Evolutionary conservation across 2,888 invertebrate species (phyloP), one percentile per base, ranked within the genome.

Genomic region (Dorcus hopei): DNA sequence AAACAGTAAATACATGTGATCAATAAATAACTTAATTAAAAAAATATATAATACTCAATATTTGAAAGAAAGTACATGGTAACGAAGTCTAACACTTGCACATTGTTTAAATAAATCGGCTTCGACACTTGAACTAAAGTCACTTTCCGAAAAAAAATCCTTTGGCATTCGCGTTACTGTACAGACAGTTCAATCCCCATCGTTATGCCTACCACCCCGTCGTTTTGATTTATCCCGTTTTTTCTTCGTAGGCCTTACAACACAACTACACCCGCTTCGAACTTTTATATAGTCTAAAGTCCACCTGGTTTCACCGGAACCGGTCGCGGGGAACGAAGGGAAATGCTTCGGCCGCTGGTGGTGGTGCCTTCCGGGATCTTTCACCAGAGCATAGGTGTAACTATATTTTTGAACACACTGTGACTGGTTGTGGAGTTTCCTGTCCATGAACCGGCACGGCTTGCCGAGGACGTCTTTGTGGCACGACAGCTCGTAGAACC

Each of bases 261-360:
- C 88, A 79, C 94, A 94, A 72, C 90, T 87, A 80, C 94, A 94
- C 41, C 93, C 94, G 67, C 90, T 90, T 58, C 92, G 83, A 61
- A 94, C 87, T 70, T 84, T 82, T 70, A 94, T 90, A 79, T 92
- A 91, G 80, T 93, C 93, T 79, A 93, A 81, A 61, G 88, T 86
- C 87, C 90, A 93, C 55, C 84, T 83, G 8, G 72, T 71, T 33
- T 71, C 72, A 40, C 68, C 71, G 6, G 70, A 66, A 2, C 80
- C 83, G 3, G 81, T 80, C 1, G 82, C 82, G 1, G 85, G 82
- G 65, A 86, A 77, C 49, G 77, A 71, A 9, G 80, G 79, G 62
- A 80, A 79, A 58, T 76, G 76, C 51, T 71, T 68, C 54, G 70
- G 70, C 48, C 74, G 67, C 52, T 69, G 71, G 53, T 70, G 70